A percentile compares a stretch with the other conserved stretches of the same genome.
These are phyloP conservation scores for Lissocephala sabroskyi DNA, from an alignment of 2,888 invertebrate genomes.

Conservation along the genomic window DNA sequence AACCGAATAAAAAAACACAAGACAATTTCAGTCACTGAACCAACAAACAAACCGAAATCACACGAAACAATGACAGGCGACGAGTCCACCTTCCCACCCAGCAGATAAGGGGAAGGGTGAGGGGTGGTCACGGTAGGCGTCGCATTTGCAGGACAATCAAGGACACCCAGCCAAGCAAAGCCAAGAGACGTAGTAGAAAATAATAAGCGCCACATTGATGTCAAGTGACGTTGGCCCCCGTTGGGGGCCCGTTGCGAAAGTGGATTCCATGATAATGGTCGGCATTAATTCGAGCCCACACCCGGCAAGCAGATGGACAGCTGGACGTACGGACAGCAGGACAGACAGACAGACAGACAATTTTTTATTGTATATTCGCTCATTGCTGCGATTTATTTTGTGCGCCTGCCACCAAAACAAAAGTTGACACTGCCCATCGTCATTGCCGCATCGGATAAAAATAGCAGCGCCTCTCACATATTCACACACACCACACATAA, in stretches of 20 bases:
- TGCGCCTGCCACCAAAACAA: neutral
- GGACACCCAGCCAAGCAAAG: conserved; percentile 24
- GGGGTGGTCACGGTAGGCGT: too few relatives aligned
- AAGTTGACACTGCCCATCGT: neutral
- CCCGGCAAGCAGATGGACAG: neutral
- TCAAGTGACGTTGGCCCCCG: conserved; percentile 16
- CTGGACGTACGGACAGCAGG: neutral
- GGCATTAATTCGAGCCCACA: conserved; percentile 45
- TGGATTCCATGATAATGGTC: conserved; percentile 50
- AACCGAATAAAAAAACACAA: conserved; percentile 9
- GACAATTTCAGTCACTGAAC: conserved; percentile 20
- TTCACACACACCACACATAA: neutral
- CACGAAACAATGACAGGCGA: conserved; percentile 31
- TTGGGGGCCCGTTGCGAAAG: conserved; percentile 20
- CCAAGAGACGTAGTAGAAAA: neutral
- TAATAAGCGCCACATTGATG: neutral
- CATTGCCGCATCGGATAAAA: neutral
- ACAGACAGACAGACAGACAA: too few relatives aligned
- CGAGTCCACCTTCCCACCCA: too few relatives aligned
- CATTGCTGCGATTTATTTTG: conserved; percentile 17
- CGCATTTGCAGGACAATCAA: conserved; percentile 49
- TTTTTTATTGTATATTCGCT: too few relatives aligned
- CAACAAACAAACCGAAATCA: conserved; percentile 35
- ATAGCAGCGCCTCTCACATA: conserved; percentile 1
- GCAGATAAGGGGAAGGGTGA: too few relatives aligned